phyloP scores from a whole-genome alignment of 37 sponge, comb jelly and placozoan genomes.

The Ephydatia muelleri region DNA sequence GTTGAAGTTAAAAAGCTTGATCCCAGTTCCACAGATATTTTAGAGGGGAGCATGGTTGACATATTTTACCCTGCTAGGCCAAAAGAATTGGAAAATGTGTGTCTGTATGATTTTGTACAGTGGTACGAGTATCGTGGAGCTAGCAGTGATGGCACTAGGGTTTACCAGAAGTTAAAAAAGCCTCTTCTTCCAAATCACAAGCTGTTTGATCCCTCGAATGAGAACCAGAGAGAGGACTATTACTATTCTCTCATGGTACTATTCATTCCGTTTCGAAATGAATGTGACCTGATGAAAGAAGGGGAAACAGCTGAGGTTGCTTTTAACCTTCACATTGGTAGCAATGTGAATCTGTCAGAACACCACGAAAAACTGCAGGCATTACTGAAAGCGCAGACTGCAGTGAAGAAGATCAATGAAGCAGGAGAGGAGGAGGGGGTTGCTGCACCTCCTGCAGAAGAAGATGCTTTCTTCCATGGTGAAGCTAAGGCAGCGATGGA shows the following conservation, averaged over 20 bases:
- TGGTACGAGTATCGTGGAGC: neutral
- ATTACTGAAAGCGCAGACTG: constrained; percentile 23
- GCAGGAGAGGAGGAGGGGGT: constrained; percentile 17
- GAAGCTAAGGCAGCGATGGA: constrained; percentile 43
- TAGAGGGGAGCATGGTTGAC: constrained; percentile 22
- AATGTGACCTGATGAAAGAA: constrained; percentile 2
- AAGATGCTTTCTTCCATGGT: constrained; percentile 33
- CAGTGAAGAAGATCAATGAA: constrained; percentile 33
- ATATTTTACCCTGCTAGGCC: constrained; percentile 41
- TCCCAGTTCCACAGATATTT: constrained; percentile 20
- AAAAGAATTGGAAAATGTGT: constrained; percentile 29
- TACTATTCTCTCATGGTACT: constrained; percentile 42
- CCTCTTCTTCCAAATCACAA: constrained; percentile 24
- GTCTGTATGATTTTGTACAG: constrained; percentile 25
- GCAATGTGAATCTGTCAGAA: neutral
- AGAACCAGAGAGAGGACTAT: constrained; percentile 31
- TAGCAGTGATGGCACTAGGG: neutral
- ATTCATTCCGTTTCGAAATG: constrained; percentile 41
- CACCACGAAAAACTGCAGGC: constrained; percentile 39
- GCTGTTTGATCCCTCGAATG: constrained; percentile 25
- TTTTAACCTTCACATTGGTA: constrained; percentile 9
- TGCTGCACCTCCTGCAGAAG: neutral
- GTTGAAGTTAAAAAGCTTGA: constrained; percentile 8
- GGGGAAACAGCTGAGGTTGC: constrained; percentile 37
- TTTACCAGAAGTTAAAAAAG: constrained; percentile 9